Conservation (phyloP, 1,140 invertebrate species). For the Cydia pomonella region DNA sequence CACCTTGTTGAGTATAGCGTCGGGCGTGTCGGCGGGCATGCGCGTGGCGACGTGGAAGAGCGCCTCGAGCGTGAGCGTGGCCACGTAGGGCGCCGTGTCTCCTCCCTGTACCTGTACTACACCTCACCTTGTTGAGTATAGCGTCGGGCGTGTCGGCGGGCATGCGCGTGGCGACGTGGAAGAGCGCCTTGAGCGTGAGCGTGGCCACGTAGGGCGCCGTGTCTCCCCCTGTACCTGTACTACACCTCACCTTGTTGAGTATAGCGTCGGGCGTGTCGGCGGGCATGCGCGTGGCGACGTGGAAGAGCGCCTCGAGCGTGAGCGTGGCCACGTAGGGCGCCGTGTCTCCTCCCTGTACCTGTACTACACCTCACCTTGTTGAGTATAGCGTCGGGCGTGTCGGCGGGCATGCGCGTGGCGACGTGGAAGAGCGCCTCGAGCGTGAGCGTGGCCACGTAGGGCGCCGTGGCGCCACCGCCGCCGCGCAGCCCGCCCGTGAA, state of each 20-base stretch:
- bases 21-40: slow-evolving; percentile 94
- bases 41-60: slow-evolving; percentile 99
- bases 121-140: slow-evolving; percentile 95
- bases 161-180: slow-evolving; percentile 99
- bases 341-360: slow-evolving; percentile 94
- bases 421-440: slow-evolving; percentile 97
- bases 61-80: slow-evolving; percentile 95
- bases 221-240: no score
- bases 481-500: slow-evolving; percentile 97
- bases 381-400: slow-evolving; percentile 91
- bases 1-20: slow-evolving; percentile 95
- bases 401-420: slow-evolving; percentile 97
- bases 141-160: slow-evolving; percentile 92
- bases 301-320: slow-evolving; percentile 94
- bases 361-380: no score
- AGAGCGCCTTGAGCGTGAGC: slow-evolving; percentile 93
- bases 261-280: slow-evolving; percentile 92
- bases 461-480: slow-evolving; percentile 94
- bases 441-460: slow-evolving; percentile 97
- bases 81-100: slow-evolving; percentile 96
- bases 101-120: no score
- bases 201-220: slow-evolving; percentile 98
- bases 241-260: slow-evolving; percentile 96
- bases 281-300: slow-evolving; percentile 99
- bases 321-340: slow-evolving; percentile 98